These are phyloP conservation scores for Cryptotis parvus DNA, from an alignment of 2,113 vertebrate species.

Conservation along the genomic window DNA sequence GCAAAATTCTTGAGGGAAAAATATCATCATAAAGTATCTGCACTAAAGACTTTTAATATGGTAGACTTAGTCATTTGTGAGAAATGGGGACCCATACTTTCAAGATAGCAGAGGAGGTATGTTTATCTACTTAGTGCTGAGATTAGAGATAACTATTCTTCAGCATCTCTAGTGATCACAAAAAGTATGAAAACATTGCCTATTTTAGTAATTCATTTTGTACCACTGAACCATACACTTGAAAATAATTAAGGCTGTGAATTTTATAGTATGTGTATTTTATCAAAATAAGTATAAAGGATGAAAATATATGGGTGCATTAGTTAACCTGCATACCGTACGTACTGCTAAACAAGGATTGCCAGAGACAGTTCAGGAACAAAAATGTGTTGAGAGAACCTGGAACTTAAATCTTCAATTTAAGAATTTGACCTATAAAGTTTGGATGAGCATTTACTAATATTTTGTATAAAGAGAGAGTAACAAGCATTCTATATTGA, in stretches of 20 bases:
- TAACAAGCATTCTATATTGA: not conserved
- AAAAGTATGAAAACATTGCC: not conserved
- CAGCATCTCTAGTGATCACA: not conserved
- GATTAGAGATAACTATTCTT: not conserved
- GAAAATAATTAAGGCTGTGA: no score
- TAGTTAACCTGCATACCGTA: not conserved
- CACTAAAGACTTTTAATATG: slow-evolving; percentile 41
- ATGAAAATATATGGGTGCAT: not conserved
- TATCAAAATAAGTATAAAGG: no score
- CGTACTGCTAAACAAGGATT: not conserved
- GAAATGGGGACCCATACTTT: not conserved
- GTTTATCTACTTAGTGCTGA: not conserved
- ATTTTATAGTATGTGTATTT: no score
- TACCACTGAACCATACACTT: no score
- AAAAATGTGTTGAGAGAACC: not conserved
- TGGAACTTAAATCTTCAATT: slow-evolving; percentile 30
- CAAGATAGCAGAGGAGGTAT: not conserved
- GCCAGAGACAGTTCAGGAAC: not conserved
- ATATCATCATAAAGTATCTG: slow-evolving; percentile 43
- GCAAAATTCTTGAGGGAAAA: slow-evolving; percentile 37
- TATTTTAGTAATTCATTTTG: no score
- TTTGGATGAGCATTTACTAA: no score
- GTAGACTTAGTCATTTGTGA: not conserved
- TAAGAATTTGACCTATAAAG: no score
- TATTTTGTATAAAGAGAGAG: not conserved